Conservation (phyloP, 2,888 invertebrate species). For the Ornithoptera priamus region DNA sequence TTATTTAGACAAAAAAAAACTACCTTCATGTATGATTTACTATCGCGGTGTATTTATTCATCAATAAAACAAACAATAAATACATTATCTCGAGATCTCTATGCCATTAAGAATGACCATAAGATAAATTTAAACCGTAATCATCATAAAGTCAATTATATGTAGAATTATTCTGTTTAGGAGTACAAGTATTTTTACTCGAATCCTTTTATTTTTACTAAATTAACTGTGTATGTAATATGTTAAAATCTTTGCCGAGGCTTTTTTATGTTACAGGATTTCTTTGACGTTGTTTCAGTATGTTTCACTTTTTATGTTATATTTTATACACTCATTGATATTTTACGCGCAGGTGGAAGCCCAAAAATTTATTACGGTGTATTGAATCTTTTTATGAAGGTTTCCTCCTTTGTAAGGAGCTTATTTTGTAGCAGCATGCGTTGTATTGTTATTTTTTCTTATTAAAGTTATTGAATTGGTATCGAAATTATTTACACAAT, state of each 20-base stretch:
- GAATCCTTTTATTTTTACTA: not conserved
- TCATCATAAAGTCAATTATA: too few relatives aligned
- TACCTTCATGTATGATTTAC: too few relatives aligned
- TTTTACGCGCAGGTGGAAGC: slow-evolving; percentile 21
- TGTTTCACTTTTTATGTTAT: slow-evolving; percentile 12
- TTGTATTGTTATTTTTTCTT: too few relatives aligned
- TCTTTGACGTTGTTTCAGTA: not conserved
- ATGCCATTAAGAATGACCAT: too few relatives aligned
- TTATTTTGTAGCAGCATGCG: slow-evolving; percentile 10
- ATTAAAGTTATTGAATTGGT: too few relatives aligned
- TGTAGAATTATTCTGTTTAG: too few relatives aligned
- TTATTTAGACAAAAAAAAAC: too few relatives aligned
- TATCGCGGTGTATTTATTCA: too few relatives aligned
- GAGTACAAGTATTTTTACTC: not conserved
- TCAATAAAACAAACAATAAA: too few relatives aligned
- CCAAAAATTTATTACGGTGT: slow-evolving; percentile 23
- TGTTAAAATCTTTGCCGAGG: not conserved
- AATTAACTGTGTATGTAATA: not conserved
- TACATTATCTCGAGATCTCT: too few relatives aligned
- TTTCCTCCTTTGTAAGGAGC: slow-evolving; percentile 3
- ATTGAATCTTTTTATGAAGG: slow-evolving; percentile 19
- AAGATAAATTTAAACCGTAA: too few relatives aligned
- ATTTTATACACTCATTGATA: slow-evolving; percentile 9
- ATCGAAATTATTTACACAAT: too few relatives aligned
- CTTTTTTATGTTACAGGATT: slow-evolving; percentile 6